Conservation (phyloP, 2,113 vertebrate species). For the Synodontis membranacea region DNA sequence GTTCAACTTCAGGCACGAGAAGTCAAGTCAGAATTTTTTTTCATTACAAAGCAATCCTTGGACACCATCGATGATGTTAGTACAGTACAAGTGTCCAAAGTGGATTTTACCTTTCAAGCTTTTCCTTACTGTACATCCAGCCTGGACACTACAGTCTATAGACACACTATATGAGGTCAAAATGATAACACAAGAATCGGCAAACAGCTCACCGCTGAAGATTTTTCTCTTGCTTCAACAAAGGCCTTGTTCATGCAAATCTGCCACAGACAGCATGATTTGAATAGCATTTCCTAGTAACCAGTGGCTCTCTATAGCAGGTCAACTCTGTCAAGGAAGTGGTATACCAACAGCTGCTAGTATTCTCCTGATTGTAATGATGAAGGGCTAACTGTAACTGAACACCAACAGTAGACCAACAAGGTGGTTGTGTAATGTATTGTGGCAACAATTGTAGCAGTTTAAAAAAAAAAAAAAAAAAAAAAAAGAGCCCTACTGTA, state of each 20-base stretch:
- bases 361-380: neutral
- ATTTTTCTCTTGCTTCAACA: neutral
- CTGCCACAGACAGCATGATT: neutral
- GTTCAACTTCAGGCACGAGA: no score
- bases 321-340: neutral
- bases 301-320: neutral
- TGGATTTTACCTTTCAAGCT: neutral
- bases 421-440: neutral
- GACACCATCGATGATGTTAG: neutral
- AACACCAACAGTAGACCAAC: neutral
- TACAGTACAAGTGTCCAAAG: no score
- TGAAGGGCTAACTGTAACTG: neutral
- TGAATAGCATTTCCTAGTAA: neutral
- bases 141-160: neutral
- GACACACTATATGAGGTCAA: neutral
- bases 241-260: neutral
- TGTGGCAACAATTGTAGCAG: neutral
- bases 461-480: neutral
- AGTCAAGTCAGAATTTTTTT: no score
- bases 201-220: neutral
- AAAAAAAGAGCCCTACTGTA: neutral
- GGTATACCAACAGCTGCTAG: neutral
- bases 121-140: neutral
- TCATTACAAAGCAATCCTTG: neutral
- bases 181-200: neutral